Evolutionary conservation across 1,140 invertebrate species (phyloP).

Genomic region (Eumaeus atala): DNA sequence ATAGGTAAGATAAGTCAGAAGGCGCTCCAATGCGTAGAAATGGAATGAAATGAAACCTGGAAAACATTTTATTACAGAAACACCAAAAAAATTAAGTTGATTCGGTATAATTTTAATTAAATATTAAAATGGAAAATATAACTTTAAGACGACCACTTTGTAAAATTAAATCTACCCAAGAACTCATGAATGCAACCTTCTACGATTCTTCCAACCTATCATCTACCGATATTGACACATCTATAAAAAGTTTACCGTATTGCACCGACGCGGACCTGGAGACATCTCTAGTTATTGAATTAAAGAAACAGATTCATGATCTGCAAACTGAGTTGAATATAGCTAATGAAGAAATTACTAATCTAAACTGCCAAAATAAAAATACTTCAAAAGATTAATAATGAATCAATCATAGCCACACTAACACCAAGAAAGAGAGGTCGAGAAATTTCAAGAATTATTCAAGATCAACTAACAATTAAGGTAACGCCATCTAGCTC

Average conservation of each 20-base stretch:
- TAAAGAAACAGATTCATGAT: constrained; percentile 1
- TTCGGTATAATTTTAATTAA: too few species aligned
- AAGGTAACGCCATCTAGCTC: not conserved
- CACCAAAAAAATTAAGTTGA: not conserved
- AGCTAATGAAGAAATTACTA: not conserved
- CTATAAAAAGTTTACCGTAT: not conserved
- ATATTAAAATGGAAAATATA: not conserved
- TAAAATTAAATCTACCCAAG: not conserved
- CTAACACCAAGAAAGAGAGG: not conserved
- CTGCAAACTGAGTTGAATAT: not conserved
- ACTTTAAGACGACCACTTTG: not conserved
- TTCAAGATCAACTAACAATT: not conserved
- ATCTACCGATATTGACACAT: not conserved
- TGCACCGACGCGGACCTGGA: not conserved
- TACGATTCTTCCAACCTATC: not conserved
- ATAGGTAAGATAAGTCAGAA: too few species aligned
- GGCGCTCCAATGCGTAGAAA: too few species aligned
- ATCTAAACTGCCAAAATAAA: not conserved
- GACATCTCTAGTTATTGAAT: not conserved
- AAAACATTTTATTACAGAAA: too few species aligned
- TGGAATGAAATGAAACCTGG: too few species aligned
- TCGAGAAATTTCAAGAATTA: not conserved
- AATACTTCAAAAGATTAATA: not conserved
- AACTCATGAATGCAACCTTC: not conserved
- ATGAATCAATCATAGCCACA: not conserved